Evolutionary conservation across 2,797 vertebrate species (phyloP).

Genomic region (Phataginus tetradactyla): DNA sequence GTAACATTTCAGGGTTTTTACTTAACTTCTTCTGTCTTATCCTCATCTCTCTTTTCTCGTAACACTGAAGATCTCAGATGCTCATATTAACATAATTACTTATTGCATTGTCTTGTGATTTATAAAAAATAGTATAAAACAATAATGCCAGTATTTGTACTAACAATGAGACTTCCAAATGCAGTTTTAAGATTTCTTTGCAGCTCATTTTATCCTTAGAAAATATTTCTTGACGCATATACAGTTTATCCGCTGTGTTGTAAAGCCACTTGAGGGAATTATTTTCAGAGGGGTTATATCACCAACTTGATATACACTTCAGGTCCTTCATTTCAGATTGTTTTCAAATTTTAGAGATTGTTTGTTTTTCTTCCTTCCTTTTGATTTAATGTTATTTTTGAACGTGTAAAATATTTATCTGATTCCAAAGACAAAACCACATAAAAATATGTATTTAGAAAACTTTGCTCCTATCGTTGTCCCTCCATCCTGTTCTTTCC

Average conservation of each 20-base stretch:
- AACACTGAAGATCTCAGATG: background rate
- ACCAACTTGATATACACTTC: background rate
- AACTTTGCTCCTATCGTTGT: background rate
- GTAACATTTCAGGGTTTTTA: slow-evolving; percentile 1
- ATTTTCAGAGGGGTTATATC: background rate
- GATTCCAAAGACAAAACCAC: slow-evolving; percentile 57
- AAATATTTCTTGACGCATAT: background rate
- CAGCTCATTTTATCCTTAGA: slow-evolving; percentile 15
- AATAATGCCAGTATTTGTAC: slow-evolving; percentile 37
- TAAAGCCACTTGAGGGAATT: background rate
- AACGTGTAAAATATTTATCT: slow-evolving; percentile 58
- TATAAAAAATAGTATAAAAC: slow-evolving; percentile 52
- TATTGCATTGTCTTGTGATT: slow-evolving; percentile 43
- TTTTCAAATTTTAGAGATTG: slow-evolving; percentile 33
- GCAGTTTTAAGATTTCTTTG: slow-evolving; percentile 38
- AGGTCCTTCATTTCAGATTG: slow-evolving; percentile 19
- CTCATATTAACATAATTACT: slow-evolving; percentile 51
- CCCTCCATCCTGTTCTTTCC: background rate
- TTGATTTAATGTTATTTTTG: slow-evolving; percentile 53
- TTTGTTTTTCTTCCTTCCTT: slow-evolving; percentile 12
- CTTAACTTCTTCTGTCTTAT: slow-evolving; percentile 59
- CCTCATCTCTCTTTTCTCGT: background rate
- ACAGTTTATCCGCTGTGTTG: background rate
- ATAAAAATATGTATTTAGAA: background rate
- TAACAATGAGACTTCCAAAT: slow-evolving; percentile 51